Evolutionary conservation across 2,888 invertebrate genomes (phyloP), one percentile per base, ranked within the genome.

Genomic region (Callyntrura sp.): DNA sequence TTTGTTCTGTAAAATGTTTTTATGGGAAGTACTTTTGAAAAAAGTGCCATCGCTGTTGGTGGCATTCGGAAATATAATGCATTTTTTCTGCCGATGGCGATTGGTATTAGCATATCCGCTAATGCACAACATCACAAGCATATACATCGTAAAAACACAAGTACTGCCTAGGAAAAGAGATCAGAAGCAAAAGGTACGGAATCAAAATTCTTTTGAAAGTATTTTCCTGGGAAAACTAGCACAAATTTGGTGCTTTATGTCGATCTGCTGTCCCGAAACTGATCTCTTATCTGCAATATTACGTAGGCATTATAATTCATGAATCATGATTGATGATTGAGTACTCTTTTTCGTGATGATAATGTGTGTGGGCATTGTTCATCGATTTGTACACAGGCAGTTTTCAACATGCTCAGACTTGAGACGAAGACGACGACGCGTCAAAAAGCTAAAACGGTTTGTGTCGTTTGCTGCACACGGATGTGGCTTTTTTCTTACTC

Each of bases 401-500:
- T 12, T 35, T 65, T 35, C 57, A 51, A 17, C 17, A 17, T 2
- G 9, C 51, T 2, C 4, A 51, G n/a, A n/a, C n/a, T n/a, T n/a
- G n/a, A n/a, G n/a, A n/a, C n/a, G n/a, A n/a, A n/a, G n/a, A n/a
- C n/a, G n/a, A 51, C n/a, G 51, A 35, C 35, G 35, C 6, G 35
- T 51, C 17, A 57, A 57, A n/a, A n/a, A 57, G 57, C 17, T n/a
- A 57, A 17, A 57, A 57, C 57, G 0, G 57, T 57, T 14, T 17
- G 57, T 43, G 35, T 45, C n/a, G 45, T 45, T 45, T 48, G 73
- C 20, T 60, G 57, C 43, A 4, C 3, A 28, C 23, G 85, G 48
- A 88, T 89, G 84, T 89, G 89, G 89, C 84, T 88, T 89, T 89
- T 79, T 68, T 89, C 45, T 89, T 84, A 89, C 84, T 89, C 12